Evolutionary conservation across 2,797 vertebrate genomes (phyloP), one percentile per base, ranked within the genome.

Genomic region (Scolopax bukidnonensis): DNA sequence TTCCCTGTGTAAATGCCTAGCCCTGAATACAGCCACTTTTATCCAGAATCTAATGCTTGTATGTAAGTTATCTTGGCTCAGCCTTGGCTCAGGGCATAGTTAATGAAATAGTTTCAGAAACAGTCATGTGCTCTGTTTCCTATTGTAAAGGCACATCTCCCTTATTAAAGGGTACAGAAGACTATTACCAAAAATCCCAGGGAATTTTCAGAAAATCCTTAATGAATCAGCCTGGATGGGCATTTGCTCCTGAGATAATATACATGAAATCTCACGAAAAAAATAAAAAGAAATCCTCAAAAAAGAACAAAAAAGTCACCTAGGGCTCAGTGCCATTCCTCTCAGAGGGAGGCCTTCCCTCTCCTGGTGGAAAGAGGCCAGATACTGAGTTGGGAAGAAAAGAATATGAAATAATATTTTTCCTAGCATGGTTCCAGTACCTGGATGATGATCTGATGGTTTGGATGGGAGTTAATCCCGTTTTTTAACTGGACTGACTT

Each of bases 391-490:
- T 89, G 61, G 84, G 94, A 94, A 96, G 81, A 96, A 95, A 94
- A 95, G 88, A 96, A 95, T 96, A 96, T 75, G 75, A 89, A 96
- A 97, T 93, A 96, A 95, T 96, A 96, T 97, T 97, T 96, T 97
- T 96, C 68, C 95, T 96, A 96, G 95, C 94, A 60, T 65, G 21
- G 36, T 94, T 96, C 96, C 96, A 97, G 81, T 85, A 93, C 88
- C 78, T 96, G 90, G 87, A 96, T 93, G 93, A 81, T 65, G 84
- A 95, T 93, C 90, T 95, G 95, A 95, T 95, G 71, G n/a, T 47
- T 93, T 91, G 74, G 53, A 87, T 91, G 74, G 77, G 77, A 97
- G 59, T 84, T 86, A 84, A 81, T 96, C 38, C 91, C 73, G 2
- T 27, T 87, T 96, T 95, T 91, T 69, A 78, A 89, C 69, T 78